Evolutionary conservation across 2,888 invertebrate genomes (phyloP).

Genomic region (Synanthedon tipuliformis): DNA sequence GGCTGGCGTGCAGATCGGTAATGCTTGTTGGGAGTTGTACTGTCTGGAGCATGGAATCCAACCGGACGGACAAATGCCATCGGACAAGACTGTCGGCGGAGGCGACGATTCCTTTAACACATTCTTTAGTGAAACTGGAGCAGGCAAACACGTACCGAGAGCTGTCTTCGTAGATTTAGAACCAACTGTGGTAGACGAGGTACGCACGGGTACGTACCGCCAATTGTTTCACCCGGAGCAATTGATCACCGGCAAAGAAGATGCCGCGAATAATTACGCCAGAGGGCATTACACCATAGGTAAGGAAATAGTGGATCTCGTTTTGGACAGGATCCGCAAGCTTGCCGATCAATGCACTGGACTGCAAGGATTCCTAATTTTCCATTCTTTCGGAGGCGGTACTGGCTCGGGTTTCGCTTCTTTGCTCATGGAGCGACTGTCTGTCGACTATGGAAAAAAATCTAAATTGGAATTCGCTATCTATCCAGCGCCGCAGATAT

Average conservation of each 20-base stretch:
- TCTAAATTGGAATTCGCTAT: slow-evolving; percentile 95
- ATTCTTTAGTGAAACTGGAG: slow-evolving; percentile 93
- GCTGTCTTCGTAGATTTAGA: slow-evolving; percentile 96
- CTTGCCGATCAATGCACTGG: slow-evolving; percentile 92
- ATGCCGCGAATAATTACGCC: slow-evolving; percentile 97
- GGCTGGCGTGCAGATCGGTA: slow-evolving; percentile 85
- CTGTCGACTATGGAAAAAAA: slow-evolving; percentile 95
- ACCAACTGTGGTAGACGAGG: slow-evolving; percentile 95
- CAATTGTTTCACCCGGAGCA: slow-evolving; percentile 97
- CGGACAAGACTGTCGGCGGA: slow-evolving; percentile 82
- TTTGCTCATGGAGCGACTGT: slow-evolving; percentile 92
- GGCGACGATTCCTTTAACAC: slow-evolving; percentile 96
- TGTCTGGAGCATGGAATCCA: slow-evolving; percentile 86
- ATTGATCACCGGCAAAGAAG: slow-evolving; percentile 94
- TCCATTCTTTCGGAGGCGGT: slow-evolving; percentile 94
- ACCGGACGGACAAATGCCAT: slow-evolving; percentile 88
- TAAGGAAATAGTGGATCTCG: slow-evolving; percentile 91
- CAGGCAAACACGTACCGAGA: slow-evolving; percentile 95
- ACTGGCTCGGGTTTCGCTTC: slow-evolving; percentile 96
- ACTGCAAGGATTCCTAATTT: slow-evolving; percentile 91
- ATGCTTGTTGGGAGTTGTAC: slow-evolving; percentile 88
- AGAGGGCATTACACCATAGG: slow-evolving; percentile 97
- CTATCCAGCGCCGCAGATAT: slow-evolving; percentile 93
- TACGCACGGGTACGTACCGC: slow-evolving; percentile 92
- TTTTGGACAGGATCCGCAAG: slow-evolving; percentile 86